These are phyloP conservation scores for Rhimphoctona megacephalus DNA, from an alignment of 2,888 invertebrate genomes.

Conservation along the genomic window DNA sequence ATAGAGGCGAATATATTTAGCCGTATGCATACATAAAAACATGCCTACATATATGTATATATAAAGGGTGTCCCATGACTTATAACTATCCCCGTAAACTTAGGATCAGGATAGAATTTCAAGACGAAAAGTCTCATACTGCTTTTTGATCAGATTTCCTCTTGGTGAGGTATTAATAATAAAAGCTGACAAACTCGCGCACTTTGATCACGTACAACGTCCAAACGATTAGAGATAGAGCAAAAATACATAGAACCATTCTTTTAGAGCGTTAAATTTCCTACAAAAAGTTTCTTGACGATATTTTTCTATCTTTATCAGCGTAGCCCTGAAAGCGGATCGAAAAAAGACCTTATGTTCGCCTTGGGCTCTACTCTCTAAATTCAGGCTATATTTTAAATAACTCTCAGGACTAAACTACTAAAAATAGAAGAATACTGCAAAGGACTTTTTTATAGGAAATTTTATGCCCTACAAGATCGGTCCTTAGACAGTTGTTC, in stretches of 20 bases:
- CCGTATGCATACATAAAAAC: not conserved
- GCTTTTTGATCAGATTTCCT: not conserved
- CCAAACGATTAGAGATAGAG: not conserved
- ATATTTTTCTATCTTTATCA: not conserved
- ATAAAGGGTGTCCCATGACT: not conserved
- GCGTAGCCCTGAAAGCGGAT: not conserved
- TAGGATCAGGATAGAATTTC: not conserved
- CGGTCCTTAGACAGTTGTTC: not conserved
- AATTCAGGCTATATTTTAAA: not conserved
- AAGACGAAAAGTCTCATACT: not conserved
- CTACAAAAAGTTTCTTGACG: not conserved
- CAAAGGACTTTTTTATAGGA: not conserved
- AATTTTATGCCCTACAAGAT: not conserved
- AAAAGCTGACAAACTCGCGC: not conserved
- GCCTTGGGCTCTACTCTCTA: not conserved
- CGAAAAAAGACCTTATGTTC: not conserved
- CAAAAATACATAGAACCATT: not conserved
- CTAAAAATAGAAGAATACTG: not conserved
- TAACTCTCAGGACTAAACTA: not conserved
- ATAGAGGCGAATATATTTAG: constrained; percentile 37
- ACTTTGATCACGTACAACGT: not conserved
- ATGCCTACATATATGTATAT: constrained; percentile 2
- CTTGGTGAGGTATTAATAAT: not conserved
- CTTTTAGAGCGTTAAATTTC: not conserved
- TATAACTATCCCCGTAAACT: not conserved